These are phyloP conservation scores for Hemibagrus guttatus DNA, from an alignment of 2,797 vertebrate genomes.

Conservation along the genomic window DNA sequence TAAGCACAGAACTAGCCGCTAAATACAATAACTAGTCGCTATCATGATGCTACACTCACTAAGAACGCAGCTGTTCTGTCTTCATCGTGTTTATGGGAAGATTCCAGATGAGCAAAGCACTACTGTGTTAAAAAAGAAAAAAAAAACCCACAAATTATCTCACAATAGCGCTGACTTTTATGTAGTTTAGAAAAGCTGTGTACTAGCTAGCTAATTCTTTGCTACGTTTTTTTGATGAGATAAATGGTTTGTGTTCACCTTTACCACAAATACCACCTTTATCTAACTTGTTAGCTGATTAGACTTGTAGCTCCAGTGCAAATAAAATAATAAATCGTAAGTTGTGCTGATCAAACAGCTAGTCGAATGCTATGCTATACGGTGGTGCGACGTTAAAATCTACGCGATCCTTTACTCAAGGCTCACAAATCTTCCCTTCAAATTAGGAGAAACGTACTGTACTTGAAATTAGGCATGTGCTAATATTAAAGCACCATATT, in stretches of 20 bases:
- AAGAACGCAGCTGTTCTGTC: background rate
- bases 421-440: slow-evolving; percentile 1
- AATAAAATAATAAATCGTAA: background rate
- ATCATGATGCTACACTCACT: background rate
- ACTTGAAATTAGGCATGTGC: slow-evolving; percentile 35
- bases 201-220: slow-evolving; percentile 3
- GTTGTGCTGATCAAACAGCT: background rate
- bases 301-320: background rate
- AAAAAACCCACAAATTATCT: background rate
- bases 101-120: background rate
- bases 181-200: background rate
- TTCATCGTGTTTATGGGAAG: background rate
- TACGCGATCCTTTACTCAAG: background rate
- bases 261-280: background rate
- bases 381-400: background rate
- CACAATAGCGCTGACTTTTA: background rate
- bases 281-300: background rate
- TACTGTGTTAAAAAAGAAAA: background rate
- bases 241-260: background rate
- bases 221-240: background rate
- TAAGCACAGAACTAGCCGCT: background rate
- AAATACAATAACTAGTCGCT: background rate
- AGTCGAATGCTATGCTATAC: background rate
- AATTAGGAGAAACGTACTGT: slow-evolving; percentile 32
- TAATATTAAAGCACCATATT: background rate